A percentile compares a stretch with the other conserved stretches of the same genome.
These are phyloP conservation scores for Cenopis cana DNA, from an alignment of 2,888 invertebrate genomes.

Conservation along the genomic window DNA sequence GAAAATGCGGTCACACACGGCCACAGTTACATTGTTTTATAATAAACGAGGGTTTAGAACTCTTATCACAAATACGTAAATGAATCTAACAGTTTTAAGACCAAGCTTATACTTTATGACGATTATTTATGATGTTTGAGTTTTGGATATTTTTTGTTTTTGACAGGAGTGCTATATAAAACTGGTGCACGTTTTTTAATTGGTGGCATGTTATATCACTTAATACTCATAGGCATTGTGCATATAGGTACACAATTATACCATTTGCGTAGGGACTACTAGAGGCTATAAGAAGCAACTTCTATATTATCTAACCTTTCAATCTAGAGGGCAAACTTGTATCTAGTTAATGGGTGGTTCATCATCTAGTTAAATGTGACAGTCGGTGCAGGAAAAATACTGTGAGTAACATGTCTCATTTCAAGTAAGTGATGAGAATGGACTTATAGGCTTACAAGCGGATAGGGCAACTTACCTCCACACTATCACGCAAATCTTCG, in stretches of 20 bases:
- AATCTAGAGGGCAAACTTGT: too few species aligned
- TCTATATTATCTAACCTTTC: too few species aligned
- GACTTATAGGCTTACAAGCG: conserved; percentile 26
- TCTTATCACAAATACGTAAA: conserved; percentile 24
- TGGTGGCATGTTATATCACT: too few species aligned
- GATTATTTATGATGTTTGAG: conserved; percentile 38
- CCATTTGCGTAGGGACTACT: too few species aligned
- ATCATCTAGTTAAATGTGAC: too few species aligned
- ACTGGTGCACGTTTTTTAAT: background rate
- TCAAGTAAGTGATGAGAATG: conserved; percentile 3
- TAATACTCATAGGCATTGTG: too few species aligned
- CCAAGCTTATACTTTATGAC: conserved; percentile 14
- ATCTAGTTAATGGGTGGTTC: too few species aligned
- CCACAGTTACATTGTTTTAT: too few species aligned
- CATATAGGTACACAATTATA: too few species aligned
- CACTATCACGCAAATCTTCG: conserved; percentile 65
- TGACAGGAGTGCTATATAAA: background rate
- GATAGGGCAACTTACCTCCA: conserved; percentile 44
- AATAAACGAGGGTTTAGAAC: conserved; percentile 14
- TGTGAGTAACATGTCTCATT: background rate
- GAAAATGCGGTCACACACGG: too few species aligned
- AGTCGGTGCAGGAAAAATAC: too few species aligned
- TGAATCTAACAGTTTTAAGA: conserved; percentile 28
- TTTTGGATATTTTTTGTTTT: conserved; percentile 18
- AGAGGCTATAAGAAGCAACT: too few species aligned